A percentile compares a stretch with the other conserved stretches of the same genome.
Conservation (phyloP, 2,113 vertebrate genomes). For the Hippocampus comes region DNA sequence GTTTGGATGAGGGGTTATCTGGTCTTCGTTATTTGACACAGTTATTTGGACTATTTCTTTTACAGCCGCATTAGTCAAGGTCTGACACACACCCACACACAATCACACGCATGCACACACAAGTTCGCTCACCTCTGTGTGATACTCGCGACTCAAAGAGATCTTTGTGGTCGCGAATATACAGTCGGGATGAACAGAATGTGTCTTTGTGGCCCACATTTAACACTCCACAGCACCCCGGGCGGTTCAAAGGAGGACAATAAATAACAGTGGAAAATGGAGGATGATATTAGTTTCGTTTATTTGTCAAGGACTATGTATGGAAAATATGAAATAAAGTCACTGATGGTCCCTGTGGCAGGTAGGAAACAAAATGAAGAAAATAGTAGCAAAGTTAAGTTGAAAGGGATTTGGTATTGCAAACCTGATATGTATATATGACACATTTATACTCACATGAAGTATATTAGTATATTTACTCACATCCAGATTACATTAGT, state of each 20-base stretch:
- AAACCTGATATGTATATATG: not conserved
- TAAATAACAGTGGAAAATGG: not conserved
- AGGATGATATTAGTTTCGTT: not conserved
- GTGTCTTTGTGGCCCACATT: conserved; percentile 9
- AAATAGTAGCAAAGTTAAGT: not conserved
- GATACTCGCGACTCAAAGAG: conserved; percentile 8
- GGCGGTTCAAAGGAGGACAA: not conserved
- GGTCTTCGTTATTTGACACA: conserved; percentile 37
- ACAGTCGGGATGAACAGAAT: conserved; percentile 4
- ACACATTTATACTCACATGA: not conserved
- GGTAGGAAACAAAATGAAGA: not conserved
- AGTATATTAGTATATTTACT: no score
- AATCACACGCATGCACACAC: conserved; percentile 5
- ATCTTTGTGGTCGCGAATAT: conserved; percentile 1
- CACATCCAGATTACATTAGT: no score
- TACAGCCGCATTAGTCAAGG: conserved; percentile 45
- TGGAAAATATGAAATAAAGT: not conserved
- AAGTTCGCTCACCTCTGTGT: not conserved
- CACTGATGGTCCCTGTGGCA: not conserved
- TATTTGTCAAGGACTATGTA: not conserved
- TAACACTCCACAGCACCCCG: conserved; percentile 7
- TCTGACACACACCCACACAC: conserved; percentile 19
- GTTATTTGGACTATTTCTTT: conserved; percentile 45
- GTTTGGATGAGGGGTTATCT: conserved; percentile 50
- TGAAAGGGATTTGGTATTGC: not conserved